phyloP scores from a whole-genome alignment of 1,140 invertebrate species.

The Eurytemora carolleeae region DNA sequence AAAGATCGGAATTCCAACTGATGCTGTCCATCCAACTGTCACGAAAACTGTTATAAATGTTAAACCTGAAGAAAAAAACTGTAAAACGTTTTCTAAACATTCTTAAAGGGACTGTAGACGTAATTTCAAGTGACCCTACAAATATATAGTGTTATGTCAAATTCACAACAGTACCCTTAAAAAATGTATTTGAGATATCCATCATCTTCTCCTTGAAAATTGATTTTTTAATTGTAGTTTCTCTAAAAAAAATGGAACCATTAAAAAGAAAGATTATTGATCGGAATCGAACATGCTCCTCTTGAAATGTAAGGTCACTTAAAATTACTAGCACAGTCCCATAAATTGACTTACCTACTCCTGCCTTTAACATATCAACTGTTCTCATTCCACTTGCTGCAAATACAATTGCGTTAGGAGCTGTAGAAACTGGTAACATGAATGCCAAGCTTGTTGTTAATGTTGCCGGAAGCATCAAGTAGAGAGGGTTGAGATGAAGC shows the following conservation, averaged over 20 bases:
- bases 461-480: conserved; percentile 62
- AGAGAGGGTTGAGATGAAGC: conserved; percentile 52
- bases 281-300: background rate
- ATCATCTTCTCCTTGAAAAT: too few relatives aligned
- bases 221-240: background rate
- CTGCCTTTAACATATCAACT: conserved; percentile 41
- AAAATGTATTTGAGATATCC: too few relatives aligned
- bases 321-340: background rate
- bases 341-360: background rate
- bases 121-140: too few relatives aligned
- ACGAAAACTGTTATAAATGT: background rate
- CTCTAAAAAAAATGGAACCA: background rate
- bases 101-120: too few relatives aligned
- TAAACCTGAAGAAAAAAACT: too few relatives aligned
- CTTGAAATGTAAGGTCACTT: background rate
- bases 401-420: conserved; percentile 83
- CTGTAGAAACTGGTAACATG: conserved; percentile 56
- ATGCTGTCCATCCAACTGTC: background rate
- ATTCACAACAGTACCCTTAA: too few relatives aligned
- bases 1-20: background rate
- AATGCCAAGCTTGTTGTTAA: conserved; percentile 50
- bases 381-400: conserved; percentile 52
- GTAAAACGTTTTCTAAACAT: too few relatives aligned
- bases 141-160: too few relatives aligned
- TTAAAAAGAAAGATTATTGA: background rate